Conservation (phyloP, 2,113 vertebrate genomes). For the Vulpes ferrilata region DNA sequence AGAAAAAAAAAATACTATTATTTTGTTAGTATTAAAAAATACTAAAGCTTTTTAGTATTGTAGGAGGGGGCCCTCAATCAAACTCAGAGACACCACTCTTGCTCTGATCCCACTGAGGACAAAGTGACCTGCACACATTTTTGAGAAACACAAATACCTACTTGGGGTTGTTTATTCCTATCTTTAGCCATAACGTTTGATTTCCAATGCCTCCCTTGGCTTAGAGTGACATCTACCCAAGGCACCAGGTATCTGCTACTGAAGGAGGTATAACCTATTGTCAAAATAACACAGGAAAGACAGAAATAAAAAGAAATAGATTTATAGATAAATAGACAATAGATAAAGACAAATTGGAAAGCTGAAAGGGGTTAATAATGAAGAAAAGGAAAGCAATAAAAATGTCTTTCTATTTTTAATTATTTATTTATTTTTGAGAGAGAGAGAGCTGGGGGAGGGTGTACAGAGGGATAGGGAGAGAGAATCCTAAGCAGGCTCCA, state of each 20-base stretch:
- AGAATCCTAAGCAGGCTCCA: no score
- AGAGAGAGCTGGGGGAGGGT: no score
- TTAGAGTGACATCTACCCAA: not conserved
- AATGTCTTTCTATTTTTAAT: no score
- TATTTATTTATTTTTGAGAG: no score
- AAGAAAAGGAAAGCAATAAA: not conserved
- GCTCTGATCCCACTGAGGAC: not conserved
- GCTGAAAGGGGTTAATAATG: not conserved
- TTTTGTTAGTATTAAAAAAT: not conserved
- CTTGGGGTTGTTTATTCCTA: not conserved
- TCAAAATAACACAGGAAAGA: not conserved
- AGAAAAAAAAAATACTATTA: not conserved
- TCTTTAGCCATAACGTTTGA: not conserved
- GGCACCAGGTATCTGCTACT: not conserved
- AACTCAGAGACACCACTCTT: not conserved
- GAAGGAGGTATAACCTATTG: not conserved
- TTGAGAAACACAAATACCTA: not conserved
- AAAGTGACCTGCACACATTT: not conserved
- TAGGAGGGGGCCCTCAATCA: not conserved
- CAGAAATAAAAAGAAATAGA: not conserved
- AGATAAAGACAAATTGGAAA: not conserved
- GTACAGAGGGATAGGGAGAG: no score
- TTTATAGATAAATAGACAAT: not conserved
- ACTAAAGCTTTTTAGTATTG: not conserved
- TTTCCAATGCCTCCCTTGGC: not conserved